Evolutionary conservation across 2,113 vertebrate genomes (phyloP).

Genomic region (Dryoscopus gambensis): DNA sequence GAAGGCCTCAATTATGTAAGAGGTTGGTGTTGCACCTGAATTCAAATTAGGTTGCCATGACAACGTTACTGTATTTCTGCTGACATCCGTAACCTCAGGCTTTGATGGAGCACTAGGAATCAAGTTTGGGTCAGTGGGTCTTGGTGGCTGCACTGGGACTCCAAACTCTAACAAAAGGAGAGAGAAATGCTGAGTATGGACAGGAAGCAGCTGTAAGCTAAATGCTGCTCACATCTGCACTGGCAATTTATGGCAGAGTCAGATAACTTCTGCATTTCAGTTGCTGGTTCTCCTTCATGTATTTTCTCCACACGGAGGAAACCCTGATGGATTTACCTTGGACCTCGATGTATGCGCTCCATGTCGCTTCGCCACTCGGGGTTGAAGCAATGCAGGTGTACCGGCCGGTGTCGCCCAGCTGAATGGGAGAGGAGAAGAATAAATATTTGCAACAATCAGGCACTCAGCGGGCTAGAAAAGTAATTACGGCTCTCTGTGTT

Average conservation of each 20-base stretch:
- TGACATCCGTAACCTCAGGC: constrained; percentile 92
- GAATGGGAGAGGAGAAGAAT: constrained; percentile 30
- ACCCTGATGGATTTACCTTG: constrained; percentile 80
- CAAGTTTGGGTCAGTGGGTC: constrained; percentile 95
- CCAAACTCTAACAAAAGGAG: constrained; percentile 84
- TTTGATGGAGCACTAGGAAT: constrained; percentile 95
- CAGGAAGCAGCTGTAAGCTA: background rate
- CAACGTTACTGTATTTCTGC: constrained; percentile 87
- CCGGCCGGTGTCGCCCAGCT: constrained; percentile 92
- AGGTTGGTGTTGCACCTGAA: constrained; percentile 94
- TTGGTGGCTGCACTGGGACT: constrained; percentile 88
- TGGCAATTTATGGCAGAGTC: background rate
- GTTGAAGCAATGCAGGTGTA: constrained; percentile 95
- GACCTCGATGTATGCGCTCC: constrained; percentile 93
- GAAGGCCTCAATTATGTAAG: constrained; percentile 98
- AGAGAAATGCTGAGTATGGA: background rate
- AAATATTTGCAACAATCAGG: constrained; percentile 59
- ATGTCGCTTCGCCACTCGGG: constrained; percentile 92
- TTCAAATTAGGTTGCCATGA: constrained; percentile 95
- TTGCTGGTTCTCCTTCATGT: background rate
- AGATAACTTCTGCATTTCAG: background rate
- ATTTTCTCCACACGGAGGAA: background rate
- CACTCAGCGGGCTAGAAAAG: constrained; percentile 58
- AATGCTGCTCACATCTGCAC: background rate
- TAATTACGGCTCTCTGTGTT: constrained; percentile 30